phyloP scores from a whole-genome alignment of 1,140 invertebrate genomes.

The Panagrolaimus sp. region DNA sequence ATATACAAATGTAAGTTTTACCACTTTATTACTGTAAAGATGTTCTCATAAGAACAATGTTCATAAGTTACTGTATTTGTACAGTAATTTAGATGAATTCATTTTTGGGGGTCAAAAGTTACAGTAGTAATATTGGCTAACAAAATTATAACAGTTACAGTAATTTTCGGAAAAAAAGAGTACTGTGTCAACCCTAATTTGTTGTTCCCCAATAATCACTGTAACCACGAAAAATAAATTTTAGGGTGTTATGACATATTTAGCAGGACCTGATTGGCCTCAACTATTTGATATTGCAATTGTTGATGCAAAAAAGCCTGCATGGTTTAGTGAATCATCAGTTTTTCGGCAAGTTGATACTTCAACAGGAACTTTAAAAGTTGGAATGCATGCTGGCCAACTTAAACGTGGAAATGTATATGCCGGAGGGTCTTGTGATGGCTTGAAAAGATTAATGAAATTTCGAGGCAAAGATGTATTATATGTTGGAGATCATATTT shows the following conservation, averaged over 20 bases:
- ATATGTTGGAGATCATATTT: conserved; percentile 72
- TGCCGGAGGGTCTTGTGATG: conserved; percentile 82
- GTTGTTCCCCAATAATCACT: too few relatives aligned
- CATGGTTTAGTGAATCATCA: conserved; percentile 94
- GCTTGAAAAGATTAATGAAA: conserved; percentile 90
- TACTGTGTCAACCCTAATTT: too few relatives aligned
- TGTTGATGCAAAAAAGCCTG: conserved; percentile 88
- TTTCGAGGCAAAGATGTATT: conserved; percentile 95
- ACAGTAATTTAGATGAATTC: too few relatives aligned
- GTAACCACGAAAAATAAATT: too few relatives aligned
- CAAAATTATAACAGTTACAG: too few relatives aligned
- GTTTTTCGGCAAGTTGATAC: conserved; percentile 80
- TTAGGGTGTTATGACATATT: conserved; percentile 81
- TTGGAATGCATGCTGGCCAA: conserved; percentile 79
- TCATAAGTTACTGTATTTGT: too few relatives aligned
- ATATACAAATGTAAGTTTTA: conserved; percentile 73
- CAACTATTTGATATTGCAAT: conserved; percentile 95
- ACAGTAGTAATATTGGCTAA: conserved; percentile 26
- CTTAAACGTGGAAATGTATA: conserved; percentile 70
- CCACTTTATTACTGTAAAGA: background rate
- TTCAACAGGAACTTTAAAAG: conserved; percentile 77
- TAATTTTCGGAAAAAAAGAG: too few relatives aligned
- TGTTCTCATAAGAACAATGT: too few relatives aligned
- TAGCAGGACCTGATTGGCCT: conserved; percentile 78
- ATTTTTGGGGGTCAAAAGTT: too few relatives aligned